Conservation (phyloP, 2,113 vertebrate species). For the Equus quagga region DNA sequence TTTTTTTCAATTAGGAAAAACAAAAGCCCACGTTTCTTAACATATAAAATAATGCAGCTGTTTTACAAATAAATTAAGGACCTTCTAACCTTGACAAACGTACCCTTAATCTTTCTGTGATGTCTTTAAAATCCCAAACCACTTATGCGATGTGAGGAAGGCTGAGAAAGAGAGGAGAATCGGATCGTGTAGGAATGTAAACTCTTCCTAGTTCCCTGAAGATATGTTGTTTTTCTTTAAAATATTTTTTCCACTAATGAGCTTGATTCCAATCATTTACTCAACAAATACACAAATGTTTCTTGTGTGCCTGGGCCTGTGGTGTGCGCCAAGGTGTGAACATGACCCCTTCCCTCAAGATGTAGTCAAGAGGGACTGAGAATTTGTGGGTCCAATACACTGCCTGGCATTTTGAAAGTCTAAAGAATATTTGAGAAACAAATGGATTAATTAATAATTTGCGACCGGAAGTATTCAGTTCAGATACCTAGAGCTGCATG, state of each 20-base stretch:
- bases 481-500: neutral
- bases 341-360: neutral
- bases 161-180: neutral
- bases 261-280: neutral
- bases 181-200: neutral
- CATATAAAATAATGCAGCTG: constrained; percentile 35
- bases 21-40: neutral
- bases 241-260: neutral
- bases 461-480: neutral
- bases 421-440: neutral
- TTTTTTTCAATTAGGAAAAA: constrained; percentile 31
- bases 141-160: constrained; percentile 24
- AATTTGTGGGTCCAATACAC: neutral
- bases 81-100: constrained; percentile 62
- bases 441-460: neutral
- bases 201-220: neutral
- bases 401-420: neutral
- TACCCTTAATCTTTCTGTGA: constrained; percentile 50
- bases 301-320: too few relatives aligned
- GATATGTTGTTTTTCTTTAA: neutral
- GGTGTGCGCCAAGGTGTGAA: neutral
- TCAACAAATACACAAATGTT: neutral
- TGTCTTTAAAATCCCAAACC: constrained; percentile 47
- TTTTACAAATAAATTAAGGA: constrained; percentile 55
- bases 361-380: neutral